phyloP scores from a whole-genome alignment of 2,888 invertebrate genomes.

The Diarsia rubi region DNA sequence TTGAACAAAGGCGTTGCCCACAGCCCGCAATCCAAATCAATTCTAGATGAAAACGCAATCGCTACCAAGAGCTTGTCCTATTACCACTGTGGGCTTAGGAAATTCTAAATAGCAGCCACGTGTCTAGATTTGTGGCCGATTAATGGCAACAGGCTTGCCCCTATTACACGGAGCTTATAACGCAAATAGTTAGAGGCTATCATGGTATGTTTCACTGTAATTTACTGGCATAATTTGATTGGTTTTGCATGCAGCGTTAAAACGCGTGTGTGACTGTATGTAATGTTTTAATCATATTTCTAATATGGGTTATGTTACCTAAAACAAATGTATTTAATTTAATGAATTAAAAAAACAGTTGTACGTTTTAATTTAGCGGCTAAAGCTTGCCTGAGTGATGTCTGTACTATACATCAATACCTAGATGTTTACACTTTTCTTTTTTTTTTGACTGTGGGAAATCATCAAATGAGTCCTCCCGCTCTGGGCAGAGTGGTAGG shows the following conservation, averaged over 20 bases:
- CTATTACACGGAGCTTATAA: background rate
- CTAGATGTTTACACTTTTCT: no score
- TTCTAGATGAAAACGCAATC: constrained; percentile 7
- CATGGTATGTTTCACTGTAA: constrained; percentile 77
- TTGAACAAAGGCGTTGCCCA: background rate
- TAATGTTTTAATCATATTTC: no score
- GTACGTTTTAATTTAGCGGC: no score
- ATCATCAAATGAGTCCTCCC: no score
- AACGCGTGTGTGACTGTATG: no score
- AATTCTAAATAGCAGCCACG: background rate
- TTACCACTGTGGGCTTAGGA: constrained; percentile 13
- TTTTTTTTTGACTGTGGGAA: no score
- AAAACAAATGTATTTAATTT: no score
- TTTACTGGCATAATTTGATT: background rate
- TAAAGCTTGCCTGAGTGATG: no score
- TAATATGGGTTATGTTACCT: no score
- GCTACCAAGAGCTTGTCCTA: constrained; percentile 6
- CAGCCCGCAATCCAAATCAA: background rate
- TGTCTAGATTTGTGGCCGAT: constrained; percentile 17
- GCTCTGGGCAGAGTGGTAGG: no score
- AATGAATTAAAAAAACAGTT: no score
- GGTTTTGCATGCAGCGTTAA: background rate
- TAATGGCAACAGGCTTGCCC: constrained; percentile 4
- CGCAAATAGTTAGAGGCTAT: constrained; percentile 68
- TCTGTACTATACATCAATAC: no score